Base-by-base conservation (phyloP, 2,888 invertebrate species). In the Pasiphila rectangulata region DNA sequence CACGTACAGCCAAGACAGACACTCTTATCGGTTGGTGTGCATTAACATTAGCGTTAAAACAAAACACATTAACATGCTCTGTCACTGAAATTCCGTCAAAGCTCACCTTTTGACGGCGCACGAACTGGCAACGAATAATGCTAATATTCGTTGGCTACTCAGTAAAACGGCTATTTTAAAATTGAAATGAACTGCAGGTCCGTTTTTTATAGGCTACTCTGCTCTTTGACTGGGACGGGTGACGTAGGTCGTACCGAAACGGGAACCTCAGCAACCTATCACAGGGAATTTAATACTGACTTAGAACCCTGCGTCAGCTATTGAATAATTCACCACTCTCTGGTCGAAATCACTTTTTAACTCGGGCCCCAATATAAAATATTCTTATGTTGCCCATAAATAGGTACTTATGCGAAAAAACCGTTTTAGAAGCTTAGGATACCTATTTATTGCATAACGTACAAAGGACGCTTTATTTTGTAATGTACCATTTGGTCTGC, bases 311-410 rank as follows among this genome's bases (percentile, higher is more conserved):
- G 56, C 55, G 54, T 49, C 47, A 56, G 45, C 51, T 41, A 48
- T 40, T 72, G 66, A 74, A 71, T 72, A 63, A 72, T 72, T 74
- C 61, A 72, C 51, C 38, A 45, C 53, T 7, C 29, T 9, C 40
- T 43, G 37, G 47, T 45, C 49, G 46, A 59, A 66, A 64, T 63
- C 56, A 64, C 57, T 64, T 66, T 64, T 62, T 51, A 60, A 59
- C 45, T 5, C 16, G 13, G 30, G 30, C 1, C 6, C 20, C 30
- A 4, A 30, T 30, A 40, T 29, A 29, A 40, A 38, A 32, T 32
- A 32, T 19, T 9, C 32, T 32, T 19, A 24, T n/a, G 15, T 23
- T 21, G 23, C 16, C 16, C 24, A 25, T 25, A 19, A 56, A 60
- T 57, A 59, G n/a, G 17, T 4, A 2, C 32, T 32, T 4, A 17